Base-by-base conservation (phyloP, 1,140 invertebrate genomes). In the Ceratitis capitata region DNA sequence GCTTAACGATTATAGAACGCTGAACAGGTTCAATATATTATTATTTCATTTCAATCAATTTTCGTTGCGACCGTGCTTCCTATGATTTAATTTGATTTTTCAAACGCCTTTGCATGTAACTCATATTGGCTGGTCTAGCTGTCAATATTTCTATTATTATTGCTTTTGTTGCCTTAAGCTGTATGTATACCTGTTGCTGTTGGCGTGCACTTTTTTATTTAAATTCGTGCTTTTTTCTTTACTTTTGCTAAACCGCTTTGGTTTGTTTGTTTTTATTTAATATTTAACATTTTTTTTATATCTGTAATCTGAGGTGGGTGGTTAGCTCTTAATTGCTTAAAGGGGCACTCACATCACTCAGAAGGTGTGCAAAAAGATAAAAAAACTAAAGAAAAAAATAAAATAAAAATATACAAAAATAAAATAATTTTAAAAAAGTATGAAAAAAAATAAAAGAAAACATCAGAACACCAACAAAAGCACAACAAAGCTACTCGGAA, bases 81-180 rank as follows among this genome's bases (percentile, higher is more conserved):
- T 45, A 78, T 78, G 69, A 78, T 78, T 78, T 78, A 78, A 78
- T 78, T 47, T 45, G 69, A 78, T 78, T 78, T 78, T 78, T 26
- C 69, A 47, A 47, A 78, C 69, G 69, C 69, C 69, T 78, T 19
- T 23, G 32, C 69, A 45, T 74, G n/a, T 78, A 10, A 35, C 39
- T 42, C 39, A 12, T 10, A 78, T 45, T 78, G 69, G 19, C 45
- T 32, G 3, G 69, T 6, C 45, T 32, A 2, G 16, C 69, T 45
- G 69, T 45, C 39, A 78, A 42, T 45, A 45, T 45, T 78, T 32
- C 23, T 39, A 6, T 45, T 78, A 32, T 78, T 78, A 26, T 78
- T 78, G 69, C 39, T 45, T 45, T 45, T 78, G 39, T 45, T 78
- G 69, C 26, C 7, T 47, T 78, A 78, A 45, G 69, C 14, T 3